phyloP scores from a whole-genome alignment of 2,797 vertebrate genomes.

The Acridotheres tristis region DNA sequence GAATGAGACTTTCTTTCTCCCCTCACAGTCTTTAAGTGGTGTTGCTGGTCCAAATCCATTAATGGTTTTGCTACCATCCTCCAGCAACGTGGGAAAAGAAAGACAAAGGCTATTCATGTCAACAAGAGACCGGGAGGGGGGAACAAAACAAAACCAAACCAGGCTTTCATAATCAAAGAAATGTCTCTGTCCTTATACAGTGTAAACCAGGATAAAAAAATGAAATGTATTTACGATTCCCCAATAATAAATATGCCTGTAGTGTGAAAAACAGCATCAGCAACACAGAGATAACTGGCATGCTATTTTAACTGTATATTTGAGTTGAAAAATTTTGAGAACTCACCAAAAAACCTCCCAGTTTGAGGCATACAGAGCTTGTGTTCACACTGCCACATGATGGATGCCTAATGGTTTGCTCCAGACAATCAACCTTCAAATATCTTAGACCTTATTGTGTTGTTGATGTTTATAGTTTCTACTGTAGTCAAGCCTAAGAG shows the following conservation, averaged over 20 bases:
- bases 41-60: slow-evolving; percentile 15
- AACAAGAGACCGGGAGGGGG: neutral
- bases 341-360: neutral
- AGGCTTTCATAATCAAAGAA: slow-evolving; percentile 42
- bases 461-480: neutral
- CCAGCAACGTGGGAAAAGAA: slow-evolving; percentile 43
- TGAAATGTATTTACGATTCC: neutral
- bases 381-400: neutral
- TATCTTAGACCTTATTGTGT: slow-evolving; percentile 10
- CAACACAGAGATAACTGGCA: neutral
- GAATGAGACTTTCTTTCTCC: neutral
- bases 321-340: neutral
- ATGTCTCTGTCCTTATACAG: neutral
- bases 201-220: neutral
- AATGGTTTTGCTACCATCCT: slow-evolving; percentile 43
- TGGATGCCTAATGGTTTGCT: neutral
- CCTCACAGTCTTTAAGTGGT: neutral
- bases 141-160: neutral
- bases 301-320: neutral
- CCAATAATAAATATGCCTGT: neutral
- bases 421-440: slow-evolving; percentile 28
- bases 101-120: slow-evolving; percentile 54
- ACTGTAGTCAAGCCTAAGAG: neutral
- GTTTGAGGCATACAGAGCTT: neutral
- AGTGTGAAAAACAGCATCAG: neutral